These are phyloP conservation scores for Siniperca knerii DNA, from an alignment of 2,113 vertebrate genomes.

Conservation along the genomic window DNA sequence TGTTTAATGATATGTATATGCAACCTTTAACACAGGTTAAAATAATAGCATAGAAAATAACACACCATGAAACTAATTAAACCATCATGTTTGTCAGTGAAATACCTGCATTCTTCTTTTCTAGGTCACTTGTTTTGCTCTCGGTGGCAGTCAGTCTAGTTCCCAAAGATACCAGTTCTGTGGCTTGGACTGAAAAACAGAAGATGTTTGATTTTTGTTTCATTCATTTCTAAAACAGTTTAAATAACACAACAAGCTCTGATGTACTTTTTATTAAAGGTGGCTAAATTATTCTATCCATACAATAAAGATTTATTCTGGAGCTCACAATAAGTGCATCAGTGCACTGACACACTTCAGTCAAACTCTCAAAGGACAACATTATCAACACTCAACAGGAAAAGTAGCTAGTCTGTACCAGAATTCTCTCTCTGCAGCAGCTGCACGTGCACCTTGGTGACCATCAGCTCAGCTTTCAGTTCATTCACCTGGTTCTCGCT, in stretches of 20 bases:
- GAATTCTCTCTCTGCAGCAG: slow-evolving; percentile 6
- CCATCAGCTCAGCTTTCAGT: neutral
- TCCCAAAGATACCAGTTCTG: neutral
- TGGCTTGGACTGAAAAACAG: slow-evolving; percentile 1
- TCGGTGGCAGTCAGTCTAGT: neutral
- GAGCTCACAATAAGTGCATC: neutral
- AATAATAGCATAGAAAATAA: neutral
- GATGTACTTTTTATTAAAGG: too few relatives aligned
- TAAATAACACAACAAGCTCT: neutral
- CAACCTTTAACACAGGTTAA: neutral
- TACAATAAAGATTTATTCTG: too few relatives aligned
- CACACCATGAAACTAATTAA: neutral
- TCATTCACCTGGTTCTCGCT: neutral
- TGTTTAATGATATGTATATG: too few relatives aligned
- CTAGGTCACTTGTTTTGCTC: slow-evolving; percentile 1
- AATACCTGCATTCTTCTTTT: slow-evolving; percentile 4
- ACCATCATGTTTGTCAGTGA: neutral
- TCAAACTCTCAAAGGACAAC: neutral
- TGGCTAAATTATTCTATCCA: too few relatives aligned
- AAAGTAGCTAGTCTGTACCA: neutral
- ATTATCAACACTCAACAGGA: neutral
- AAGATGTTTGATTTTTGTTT: neutral
- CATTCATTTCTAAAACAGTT: neutral
- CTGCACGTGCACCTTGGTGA: neutral
- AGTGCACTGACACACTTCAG: neutral